Evolutionary conservation across 2,113 vertebrate species (phyloP).

Genomic region (Setophaga kirtlandii): DNA sequence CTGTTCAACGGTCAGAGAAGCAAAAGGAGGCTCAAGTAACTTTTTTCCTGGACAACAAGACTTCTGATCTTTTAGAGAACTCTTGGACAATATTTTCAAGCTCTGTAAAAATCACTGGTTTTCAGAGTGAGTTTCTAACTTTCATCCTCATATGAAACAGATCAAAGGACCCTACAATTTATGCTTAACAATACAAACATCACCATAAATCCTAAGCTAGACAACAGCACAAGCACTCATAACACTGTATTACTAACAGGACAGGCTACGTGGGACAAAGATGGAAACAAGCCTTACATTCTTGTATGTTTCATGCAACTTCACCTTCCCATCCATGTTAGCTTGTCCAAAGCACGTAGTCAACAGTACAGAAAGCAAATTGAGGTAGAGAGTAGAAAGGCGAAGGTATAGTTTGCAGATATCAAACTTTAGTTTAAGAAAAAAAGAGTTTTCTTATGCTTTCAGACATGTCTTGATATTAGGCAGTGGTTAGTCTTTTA

Average conservation of each 20-base stretch:
- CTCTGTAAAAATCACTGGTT: not conserved
- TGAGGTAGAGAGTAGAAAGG: constrained; percentile 24
- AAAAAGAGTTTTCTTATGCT: not conserved
- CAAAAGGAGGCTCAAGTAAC: not conserved
- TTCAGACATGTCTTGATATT: not conserved
- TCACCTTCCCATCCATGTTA: constrained; percentile 45
- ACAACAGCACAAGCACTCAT: not conserved
- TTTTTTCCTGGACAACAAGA: not conserved
- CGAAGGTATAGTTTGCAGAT: not conserved
- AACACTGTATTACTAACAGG: not conserved
- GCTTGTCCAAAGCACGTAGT: constrained; percentile 36
- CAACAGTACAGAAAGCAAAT: constrained; percentile 11
- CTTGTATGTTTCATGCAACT: constrained; percentile 14
- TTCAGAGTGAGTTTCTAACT: not conserved
- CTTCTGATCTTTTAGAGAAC: not conserved
- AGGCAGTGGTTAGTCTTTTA: not conserved
- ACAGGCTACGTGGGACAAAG: not conserved
- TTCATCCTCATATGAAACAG: not conserved
- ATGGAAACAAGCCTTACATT: constrained; percentile 45
- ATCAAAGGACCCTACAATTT: not conserved
- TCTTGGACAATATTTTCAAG: not conserved
- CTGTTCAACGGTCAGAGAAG: not conserved
- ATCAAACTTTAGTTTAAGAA: not conserved
- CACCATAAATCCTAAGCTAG: constrained; percentile 13
- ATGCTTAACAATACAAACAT: not conserved